Base-by-base conservation (phyloP, 2,113 vertebrate species). In the Conger conger region DNA sequence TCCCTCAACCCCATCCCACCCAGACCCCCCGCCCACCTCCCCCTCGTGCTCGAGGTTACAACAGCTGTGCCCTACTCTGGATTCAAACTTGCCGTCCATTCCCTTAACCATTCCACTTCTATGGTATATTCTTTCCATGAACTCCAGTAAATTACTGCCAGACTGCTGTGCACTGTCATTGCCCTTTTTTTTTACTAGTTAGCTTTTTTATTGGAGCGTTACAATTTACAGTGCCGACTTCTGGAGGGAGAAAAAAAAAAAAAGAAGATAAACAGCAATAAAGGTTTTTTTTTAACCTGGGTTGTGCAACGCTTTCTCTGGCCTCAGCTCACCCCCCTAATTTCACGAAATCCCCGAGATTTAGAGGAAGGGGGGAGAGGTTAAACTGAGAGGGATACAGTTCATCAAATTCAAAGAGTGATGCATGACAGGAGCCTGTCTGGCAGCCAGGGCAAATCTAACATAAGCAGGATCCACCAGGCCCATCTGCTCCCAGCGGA, bases 301-400 rank as follows among this genome's bases (percentile, higher is more conserved):
- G 50, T 76, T 80, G 35, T 86, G 82, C 79, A 40, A 80, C 30
- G 40, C 0, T 79, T 90, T 79, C 85, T n/a, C 6, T 81, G 50
- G 45, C 83, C 84, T 86, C 60, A 9, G 3, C 86, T 92, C 87
- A 87, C 89, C 90, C 84, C 18, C 42, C 9, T 91, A 88, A 83
- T 92, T 91, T 80, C 73, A 83, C 82, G 84, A 85, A 88, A 91
- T 90, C 88, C 88, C 9, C 86, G 38, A 33, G 82, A 79, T 86
- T 92, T 91, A 90, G 87, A 89, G 82, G 88, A 0, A 73, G n/a
- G 68, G 23, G 88, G 76, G 63, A 88, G 57, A 93, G 93, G 93
- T 95, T 94, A 93, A 90, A 88, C 89, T 90, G 86, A 87, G 87
- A 91, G 80, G 87, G 84, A 88, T 86, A 86, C 90, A 93, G 86